Base-by-base conservation (phyloP, 2,888 invertebrate species). In the Orthosia gracilis region DNA sequence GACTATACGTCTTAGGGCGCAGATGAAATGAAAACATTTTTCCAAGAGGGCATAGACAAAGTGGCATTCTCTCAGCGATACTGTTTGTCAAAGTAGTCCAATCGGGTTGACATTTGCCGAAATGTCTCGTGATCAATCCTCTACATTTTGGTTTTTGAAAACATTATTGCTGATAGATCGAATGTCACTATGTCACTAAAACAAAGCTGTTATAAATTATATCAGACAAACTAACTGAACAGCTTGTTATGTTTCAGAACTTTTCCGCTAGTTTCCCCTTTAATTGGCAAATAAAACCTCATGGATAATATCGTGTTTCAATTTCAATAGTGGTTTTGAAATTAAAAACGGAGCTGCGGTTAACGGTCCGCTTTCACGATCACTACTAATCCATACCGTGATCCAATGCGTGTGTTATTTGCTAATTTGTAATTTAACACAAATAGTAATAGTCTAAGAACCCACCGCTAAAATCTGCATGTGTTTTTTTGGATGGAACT, bases 391-490 rank as follows among this genome's bases (percentile, higher is more conserved):
- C 79, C 83, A 81, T 83, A 82, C 79, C 71, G 73, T 76, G 80
- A 75, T 80, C 80, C 65, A 81, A 79, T 62, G 84, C 78, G 78
- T 83, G 84, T 84, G 73, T 73, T 83, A 84, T 85, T 84, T 84
- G 80, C 81, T 85, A 82, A 87, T 87, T 80, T 80, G 85, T 84
- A 75, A 80, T 84, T 85, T 76, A 87, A 86, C 84, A 84, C 82
- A 85, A 86, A 90, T 86, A 85, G 73, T 82, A 15, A 61, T 40
- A 40, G 40, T 40, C 40, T 9, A 40, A 40, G 40, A 40, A 1
- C 40, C 40, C 40, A 40, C 40, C 40, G 40, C 40, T 40, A 40
- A 40, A 40, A 40, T 31, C 7, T 7, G 40, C 40, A 40, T 7
- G 40, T 40, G 9, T 9, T 7, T 40, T 40, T 40, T 40, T 7